phyloP scores from a whole-genome alignment of 2,797 vertebrate genomes.

The Falco novaeseelandiae region DNA sequence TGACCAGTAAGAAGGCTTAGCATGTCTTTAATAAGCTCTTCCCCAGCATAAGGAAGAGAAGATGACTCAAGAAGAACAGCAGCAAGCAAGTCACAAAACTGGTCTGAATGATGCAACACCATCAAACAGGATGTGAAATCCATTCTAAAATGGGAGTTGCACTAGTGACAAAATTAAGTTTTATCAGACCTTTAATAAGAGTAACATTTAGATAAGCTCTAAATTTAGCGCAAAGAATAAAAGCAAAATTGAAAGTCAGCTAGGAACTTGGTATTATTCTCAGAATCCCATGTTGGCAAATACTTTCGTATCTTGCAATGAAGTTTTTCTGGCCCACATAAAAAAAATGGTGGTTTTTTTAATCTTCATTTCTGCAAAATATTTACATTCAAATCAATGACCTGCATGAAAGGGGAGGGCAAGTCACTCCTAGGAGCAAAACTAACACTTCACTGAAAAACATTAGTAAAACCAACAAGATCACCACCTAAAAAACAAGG shows the following conservation, averaged over 20 bases:
- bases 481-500: background rate
- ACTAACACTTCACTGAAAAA: background rate
- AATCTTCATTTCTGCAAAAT: background rate
- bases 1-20: background rate
- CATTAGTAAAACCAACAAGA: background rate
- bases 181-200: background rate
- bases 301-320: background rate
- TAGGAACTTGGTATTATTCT: background rate
- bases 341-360: background rate
- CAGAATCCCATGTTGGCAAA: background rate
- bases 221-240: background rate
- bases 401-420: background rate
- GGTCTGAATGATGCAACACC: conserved; percentile 35
- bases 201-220: background rate
- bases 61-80: background rate
- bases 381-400: background rate
- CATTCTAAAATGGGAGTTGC: background rate
- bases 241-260: background rate
- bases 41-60: background rate
- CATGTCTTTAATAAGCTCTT: background rate
- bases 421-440: background rate
- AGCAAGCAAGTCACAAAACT: conserved; percentile 39
- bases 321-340: background rate
- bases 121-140: conserved; percentile 1
- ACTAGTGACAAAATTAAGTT: background rate